These are phyloP conservation scores for Cheilosia vulpina DNA, from an alignment of 2,888 invertebrate species.

Conservation along the genomic window DNA sequence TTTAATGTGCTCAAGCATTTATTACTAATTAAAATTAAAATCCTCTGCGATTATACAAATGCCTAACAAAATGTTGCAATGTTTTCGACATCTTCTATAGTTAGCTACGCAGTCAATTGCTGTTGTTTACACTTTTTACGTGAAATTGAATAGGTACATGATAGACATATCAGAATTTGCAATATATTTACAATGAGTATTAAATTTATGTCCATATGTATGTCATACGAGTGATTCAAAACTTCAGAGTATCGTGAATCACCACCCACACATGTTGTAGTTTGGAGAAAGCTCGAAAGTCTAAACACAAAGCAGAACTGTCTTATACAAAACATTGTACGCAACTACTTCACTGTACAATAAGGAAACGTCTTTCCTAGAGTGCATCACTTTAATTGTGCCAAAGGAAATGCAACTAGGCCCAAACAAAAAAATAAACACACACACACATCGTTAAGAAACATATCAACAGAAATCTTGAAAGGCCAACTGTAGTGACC, in stretches of 20 bases:
- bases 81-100: too few species aligned
- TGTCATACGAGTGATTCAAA: too few species aligned
- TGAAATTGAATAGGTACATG: too few species aligned
- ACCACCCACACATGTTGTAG: not conserved
- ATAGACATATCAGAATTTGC: too few species aligned
- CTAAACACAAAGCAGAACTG: conserved; percentile 31
- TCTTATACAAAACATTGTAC: conserved; percentile 27
- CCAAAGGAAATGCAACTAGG: conserved; percentile 55
- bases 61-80: too few species aligned
- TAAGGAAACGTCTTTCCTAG: conserved; percentile 61
- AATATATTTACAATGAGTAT: not conserved
- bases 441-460: conserved; percentile 28
- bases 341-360: conserved; percentile 51
- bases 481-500: conserved; percentile 69
- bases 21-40: too few species aligned
- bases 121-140: too few species aligned
- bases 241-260: not conserved
- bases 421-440: not conserved
- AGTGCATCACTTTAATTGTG: conserved; percentile 59
- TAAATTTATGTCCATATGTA: not conserved
- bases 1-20: too few species aligned
- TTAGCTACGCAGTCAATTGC: too few species aligned
- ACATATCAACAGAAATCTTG: conserved; percentile 41
- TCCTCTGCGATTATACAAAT: too few species aligned
- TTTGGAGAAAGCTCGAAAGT: conserved; percentile 29